These are phyloP conservation scores for Bombus affinis DNA, from an alignment of 1,140 invertebrate genomes.

Conservation along the genomic window DNA sequence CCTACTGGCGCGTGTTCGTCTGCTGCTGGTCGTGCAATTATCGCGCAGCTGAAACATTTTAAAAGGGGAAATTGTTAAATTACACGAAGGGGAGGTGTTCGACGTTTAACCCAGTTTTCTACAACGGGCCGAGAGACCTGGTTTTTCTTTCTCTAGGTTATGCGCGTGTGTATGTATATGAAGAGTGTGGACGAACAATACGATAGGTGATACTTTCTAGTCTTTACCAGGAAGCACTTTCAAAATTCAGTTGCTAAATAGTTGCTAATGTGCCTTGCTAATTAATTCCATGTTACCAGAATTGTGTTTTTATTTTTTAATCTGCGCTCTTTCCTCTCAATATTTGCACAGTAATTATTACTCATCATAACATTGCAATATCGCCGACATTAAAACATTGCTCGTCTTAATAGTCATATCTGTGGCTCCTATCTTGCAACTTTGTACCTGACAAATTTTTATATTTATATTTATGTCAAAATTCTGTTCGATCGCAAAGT, in stretches of 20 bases:
- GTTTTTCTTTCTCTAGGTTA: not conserved
- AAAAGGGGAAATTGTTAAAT: slow-evolving; percentile 48
- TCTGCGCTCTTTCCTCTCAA: too few relatives aligned
- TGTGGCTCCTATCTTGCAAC: too few relatives aligned
- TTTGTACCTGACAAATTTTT: too few relatives aligned
- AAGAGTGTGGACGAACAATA: not conserved
- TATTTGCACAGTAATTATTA: too few relatives aligned
- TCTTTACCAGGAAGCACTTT: not conserved
- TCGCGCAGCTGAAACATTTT: slow-evolving; percentile 39
- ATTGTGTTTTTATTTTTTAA: too few relatives aligned
- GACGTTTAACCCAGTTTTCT: slow-evolving; percentile 44
- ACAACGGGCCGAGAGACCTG: not conserved
- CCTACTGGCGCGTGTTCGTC: not conserved
- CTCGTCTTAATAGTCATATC: too few relatives aligned
- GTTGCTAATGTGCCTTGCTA: not conserved
- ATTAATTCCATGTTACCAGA: too few relatives aligned
- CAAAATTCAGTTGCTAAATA: not conserved
- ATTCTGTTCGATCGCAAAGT: too few relatives aligned
- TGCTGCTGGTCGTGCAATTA: slow-evolving; percentile 20
- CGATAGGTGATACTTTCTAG: not conserved
- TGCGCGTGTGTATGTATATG: not conserved
- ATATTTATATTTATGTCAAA: too few relatives aligned
- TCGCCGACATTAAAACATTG: too few relatives aligned
- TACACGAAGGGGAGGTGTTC: slow-evolving; percentile 19
- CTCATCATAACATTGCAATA: too few relatives aligned